Evolutionary conservation across 2,113 vertebrate species (phyloP), one percentile per base, ranked within the genome.

Genomic region (Mesoclemmys tuberculata): DNA sequence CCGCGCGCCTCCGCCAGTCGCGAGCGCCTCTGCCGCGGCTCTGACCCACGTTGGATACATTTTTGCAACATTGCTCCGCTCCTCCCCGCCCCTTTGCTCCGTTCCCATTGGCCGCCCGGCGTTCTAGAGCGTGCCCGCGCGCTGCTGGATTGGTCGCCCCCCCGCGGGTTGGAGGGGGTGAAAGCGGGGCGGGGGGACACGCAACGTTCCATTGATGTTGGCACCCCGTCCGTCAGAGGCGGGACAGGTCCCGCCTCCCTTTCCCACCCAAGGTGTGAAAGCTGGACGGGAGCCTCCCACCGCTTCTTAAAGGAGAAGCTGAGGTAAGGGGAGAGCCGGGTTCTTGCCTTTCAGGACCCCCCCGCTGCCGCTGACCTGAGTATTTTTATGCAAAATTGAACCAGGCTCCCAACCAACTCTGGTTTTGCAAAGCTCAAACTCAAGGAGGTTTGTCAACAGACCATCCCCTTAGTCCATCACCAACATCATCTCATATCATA

Each of bases 221-320:
- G 82, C 14, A 8, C 82, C 55, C 97, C 90, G 98, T 98, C 99
- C 98, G 94, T 99, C 98, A 98, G 52, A 8, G 79, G 82, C 80
- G 10, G 2, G 6, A 46, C 46, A 9, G 91, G 94, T 84, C 93
- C 98, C 98, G 97, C 98, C 99, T 41, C 92, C 61, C 96, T 98
- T 99, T 99, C 98, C 98, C 99, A 97, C 99, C 99, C 98, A 98
- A 98, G 98, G 99, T 99, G 99, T 99, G 99, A 99, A 99, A 98
- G 98, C 98, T 75, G 97, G 98, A 83, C 78, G 49, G 58, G 56
- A 18, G 7, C 29, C 22, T 38, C 61, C 83, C 85, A 2, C 82
- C 80, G 84, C 85, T 55, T 97, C 98, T 99, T 99, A 99, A 99
- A 99, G 99, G 97, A 94, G 95, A 98, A 98, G 79, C 49, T 64